phyloP scores from a whole-genome alignment of 2,797 vertebrate species.

The Menidia menidia region DNA sequence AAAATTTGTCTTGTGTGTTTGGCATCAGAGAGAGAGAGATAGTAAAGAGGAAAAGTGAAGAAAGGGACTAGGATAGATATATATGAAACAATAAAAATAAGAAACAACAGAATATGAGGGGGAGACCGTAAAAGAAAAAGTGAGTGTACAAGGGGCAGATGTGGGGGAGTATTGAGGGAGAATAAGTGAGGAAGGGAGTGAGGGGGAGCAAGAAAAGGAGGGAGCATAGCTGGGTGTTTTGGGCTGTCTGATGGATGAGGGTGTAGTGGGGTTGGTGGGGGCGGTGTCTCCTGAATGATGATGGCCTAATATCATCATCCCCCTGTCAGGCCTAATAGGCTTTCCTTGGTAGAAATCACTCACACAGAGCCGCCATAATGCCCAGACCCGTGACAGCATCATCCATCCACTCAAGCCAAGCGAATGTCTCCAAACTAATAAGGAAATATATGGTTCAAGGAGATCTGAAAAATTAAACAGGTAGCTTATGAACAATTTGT shows the following conservation, averaged over 20 bases:
- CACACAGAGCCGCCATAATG: conserved; percentile 98
- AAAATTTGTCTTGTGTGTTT: conserved; percentile 98
- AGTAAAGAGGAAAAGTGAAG: conserved; percentile 38
- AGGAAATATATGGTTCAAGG: conserved; percentile 99
- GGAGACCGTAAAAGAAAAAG: conserved; percentile 31
- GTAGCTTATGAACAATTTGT: conserved; percentile 99
- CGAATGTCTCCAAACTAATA: conserved; percentile 97
- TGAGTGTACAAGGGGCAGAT: conserved; percentile 31
- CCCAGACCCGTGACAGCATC: conserved; percentile 94
- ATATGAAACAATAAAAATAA: conserved; percentile 64
- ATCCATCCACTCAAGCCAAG: conserved; percentile 98
- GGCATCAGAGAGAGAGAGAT: conserved; percentile 83
- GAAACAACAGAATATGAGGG: conserved; percentile 46
- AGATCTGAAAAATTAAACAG: conserved; percentile 99
- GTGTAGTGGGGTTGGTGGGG: conserved; percentile 87
- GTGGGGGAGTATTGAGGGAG: conserved; percentile 32
- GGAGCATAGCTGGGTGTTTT: conserved; percentile 86
- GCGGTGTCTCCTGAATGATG: conserved; percentile 98
- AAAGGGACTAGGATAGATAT: conserved; percentile 56
- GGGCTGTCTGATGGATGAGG: conserved; percentile 96
- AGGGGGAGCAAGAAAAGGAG: conserved; percentile 51
- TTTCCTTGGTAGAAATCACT: conserved; percentile 99
- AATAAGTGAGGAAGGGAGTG: conserved; percentile 47
- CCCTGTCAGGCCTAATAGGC: conserved; percentile 99
- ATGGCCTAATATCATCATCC: conserved; percentile 99